These are phyloP conservation scores for Chrysocyon brachyurus DNA, from an alignment of 2,797 vertebrate species.

Conservation along the genomic window DNA sequence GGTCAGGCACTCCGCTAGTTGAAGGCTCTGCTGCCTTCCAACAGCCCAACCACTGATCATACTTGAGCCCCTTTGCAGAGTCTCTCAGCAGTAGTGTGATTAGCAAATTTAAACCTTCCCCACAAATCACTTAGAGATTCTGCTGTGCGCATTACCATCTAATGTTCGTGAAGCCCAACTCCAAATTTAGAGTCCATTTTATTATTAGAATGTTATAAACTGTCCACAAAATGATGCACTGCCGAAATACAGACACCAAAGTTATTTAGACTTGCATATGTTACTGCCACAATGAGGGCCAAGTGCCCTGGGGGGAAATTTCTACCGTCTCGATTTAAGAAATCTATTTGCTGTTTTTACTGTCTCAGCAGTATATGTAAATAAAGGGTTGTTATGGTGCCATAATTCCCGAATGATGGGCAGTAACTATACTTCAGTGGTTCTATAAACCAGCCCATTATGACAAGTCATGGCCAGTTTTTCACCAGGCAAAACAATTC, in stretches of 20 bases:
- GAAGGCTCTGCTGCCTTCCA: conserved; percentile 35
- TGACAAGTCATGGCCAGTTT: conserved; percentile 79
- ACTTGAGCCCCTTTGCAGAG: conserved; percentile 69
- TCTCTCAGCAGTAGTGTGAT: conserved; percentile 74
- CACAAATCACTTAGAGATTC: conserved; percentile 73
- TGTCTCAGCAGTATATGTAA: conserved; percentile 90
- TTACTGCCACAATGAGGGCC: conserved; percentile 83
- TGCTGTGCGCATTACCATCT: conserved; percentile 50
- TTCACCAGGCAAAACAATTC: conserved; percentile 80
- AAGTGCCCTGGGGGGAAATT: conserved; percentile 85
- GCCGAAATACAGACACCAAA: conserved; percentile 71
- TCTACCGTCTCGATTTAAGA: conserved; percentile 87
- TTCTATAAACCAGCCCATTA: conserved; percentile 84
- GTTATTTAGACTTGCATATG: conserved; percentile 83
- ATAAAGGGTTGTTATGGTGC: conserved; percentile 89
- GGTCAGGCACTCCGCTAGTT: background rate
- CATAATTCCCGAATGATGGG: conserved; percentile 86
- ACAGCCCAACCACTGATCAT: conserved; percentile 61
- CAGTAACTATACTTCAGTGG: conserved; percentile 81
- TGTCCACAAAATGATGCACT: conserved; percentile 64
- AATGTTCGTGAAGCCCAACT: conserved; percentile 21
- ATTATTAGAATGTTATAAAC: conserved; percentile 81
- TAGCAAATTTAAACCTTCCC: conserved; percentile 86
- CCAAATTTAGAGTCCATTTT: conserved; percentile 84
- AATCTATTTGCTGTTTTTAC: conserved; percentile 89